phyloP scores from a whole-genome alignment of 2,888 invertebrate species.

The Xylocampa areola region DNA sequence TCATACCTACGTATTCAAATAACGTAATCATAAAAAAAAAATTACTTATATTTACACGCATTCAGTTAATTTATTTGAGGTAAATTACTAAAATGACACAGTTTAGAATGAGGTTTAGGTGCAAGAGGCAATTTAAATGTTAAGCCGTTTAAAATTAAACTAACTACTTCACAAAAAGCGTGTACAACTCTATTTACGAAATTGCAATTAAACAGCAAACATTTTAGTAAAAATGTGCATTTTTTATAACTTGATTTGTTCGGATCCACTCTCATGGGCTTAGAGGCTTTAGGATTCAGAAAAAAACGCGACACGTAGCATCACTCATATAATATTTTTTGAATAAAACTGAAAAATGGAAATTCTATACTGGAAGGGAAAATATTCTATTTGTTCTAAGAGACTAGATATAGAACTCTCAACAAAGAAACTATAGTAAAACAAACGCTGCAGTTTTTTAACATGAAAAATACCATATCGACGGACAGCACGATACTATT shows the following conservation, averaged over 20 bases:
- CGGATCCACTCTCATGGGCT: neutral
- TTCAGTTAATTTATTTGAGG: constrained; percentile 36
- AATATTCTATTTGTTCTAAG: neutral
- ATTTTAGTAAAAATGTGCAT: constrained; percentile 20
- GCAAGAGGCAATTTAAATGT: constrained; percentile 29
- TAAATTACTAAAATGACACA: constrained; percentile 42
- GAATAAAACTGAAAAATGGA: neutral
- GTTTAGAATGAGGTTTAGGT: constrained; percentile 50
- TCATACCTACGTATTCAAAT: too few species aligned
- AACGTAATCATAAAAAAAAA: constrained; percentile 25
- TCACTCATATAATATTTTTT: neutral
- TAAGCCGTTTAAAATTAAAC: constrained; percentile 32
- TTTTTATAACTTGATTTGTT: constrained; percentile 6
- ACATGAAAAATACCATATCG: constrained; percentile 29
- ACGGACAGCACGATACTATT: constrained; percentile 59
- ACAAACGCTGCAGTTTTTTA: too few species aligned
- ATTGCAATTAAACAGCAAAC: constrained; percentile 13
- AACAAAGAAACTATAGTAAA: constrained; percentile 2
- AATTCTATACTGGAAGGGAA: neutral
- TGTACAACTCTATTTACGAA: constrained; percentile 17
- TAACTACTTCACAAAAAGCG: constrained; percentile 12
- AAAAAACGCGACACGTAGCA: neutral
- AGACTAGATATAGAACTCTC: neutral
- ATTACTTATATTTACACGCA: constrained; percentile 31
- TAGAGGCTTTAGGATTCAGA: neutral